Evolutionary conservation across 2,113 vertebrate genomes (phyloP).

Genomic region (Ursus arctos): DNA sequence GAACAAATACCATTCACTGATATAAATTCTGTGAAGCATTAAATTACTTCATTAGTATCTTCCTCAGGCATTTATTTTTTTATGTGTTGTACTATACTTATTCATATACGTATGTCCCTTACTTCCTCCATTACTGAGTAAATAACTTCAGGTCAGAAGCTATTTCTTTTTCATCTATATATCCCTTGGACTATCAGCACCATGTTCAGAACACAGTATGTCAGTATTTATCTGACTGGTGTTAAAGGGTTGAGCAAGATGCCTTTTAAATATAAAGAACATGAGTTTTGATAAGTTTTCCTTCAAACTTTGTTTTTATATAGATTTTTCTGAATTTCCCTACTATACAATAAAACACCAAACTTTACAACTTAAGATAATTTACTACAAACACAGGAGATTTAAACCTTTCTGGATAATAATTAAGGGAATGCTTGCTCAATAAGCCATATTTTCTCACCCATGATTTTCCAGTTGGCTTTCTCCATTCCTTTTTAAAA

Average conservation of each 20-base stretch:
- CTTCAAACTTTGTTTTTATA: background rate
- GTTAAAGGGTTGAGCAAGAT: constrained; percentile 17
- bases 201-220: background rate
- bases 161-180: constrained; percentile 1
- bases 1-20: background rate
- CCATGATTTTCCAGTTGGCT: background rate
- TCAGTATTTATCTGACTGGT: background rate
- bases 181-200: background rate
- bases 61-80: background rate
- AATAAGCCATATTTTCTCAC: background rate
- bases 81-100: background rate
- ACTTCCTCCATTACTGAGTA: background rate
- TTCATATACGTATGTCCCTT: background rate
- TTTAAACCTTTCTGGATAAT: background rate
- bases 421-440: background rate
- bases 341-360: background rate
- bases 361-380: background rate
- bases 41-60: background rate
- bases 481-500: background rate
- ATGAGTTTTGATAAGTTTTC: background rate
- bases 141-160: background rate
- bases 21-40: background rate
- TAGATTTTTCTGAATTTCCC: background rate
- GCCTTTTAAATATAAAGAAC: constrained; percentile 7
- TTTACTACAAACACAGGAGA: background rate